Base-by-base conservation (phyloP, 2,888 invertebrate species). In the Apodemia zela region DNA sequence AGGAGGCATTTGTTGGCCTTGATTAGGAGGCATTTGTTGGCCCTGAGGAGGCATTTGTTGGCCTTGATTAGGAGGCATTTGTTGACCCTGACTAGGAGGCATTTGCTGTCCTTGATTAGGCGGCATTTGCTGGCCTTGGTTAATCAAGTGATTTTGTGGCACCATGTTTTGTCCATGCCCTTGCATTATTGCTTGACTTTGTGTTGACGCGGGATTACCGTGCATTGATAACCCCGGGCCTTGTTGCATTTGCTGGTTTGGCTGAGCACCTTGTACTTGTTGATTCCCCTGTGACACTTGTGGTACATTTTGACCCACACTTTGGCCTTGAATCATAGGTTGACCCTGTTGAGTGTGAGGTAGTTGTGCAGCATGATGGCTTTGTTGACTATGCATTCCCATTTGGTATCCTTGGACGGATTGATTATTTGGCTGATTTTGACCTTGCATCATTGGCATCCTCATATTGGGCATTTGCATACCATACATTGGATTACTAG, bases 401-500 rank as follows among this genome's bases (percentile, higher is more conserved):
- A 84, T 75, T 11, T 81, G 75, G 65, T 83, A 89, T n/a, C 79
- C 81, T 11, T 82, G 73, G n/a, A 80, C 75, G 15, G 82, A 79
- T 63, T 79, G 82, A 64, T 78, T 82, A 66, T 76, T 84, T 8
- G 79, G 77, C 63, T 80, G 82, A 64, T 78, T 82, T 29, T 57
- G 54, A 15, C 80, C 82, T 68, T 80, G 87, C 78, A 85, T 82
- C 59, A 82, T 69, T 7, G 88, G 81, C 84, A 89, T 84, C 73
- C 90, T 80, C 84, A 90, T 85, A 66, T 85, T 87, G 62, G 81
- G 85, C 82, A 89, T 83, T 74, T 87, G 88, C 81, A 89, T 79
- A 21, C 80, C 80, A 66, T 82, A 74, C 80, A 87, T 83, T 3
- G 83, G 80, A 66, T 85, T 89, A 65, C 68, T 77, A 13, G 83